phyloP scores from a whole-genome alignment of 37 sponge, comb jelly and placozoan species.

The Oopsacas minuta region DNA sequence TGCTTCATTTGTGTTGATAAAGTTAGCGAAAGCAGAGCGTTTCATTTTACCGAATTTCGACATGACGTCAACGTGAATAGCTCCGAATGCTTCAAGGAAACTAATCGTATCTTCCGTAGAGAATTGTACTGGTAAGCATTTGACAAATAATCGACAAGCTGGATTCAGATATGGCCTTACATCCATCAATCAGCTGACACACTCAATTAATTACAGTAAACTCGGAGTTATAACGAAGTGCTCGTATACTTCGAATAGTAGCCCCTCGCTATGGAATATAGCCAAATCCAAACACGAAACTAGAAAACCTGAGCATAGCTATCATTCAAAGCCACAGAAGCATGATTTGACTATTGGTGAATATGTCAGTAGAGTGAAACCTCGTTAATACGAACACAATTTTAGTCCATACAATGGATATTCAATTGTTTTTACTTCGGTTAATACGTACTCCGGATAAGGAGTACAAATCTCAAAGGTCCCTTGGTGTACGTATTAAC shows the following conservation, averaged over 20 bases:
- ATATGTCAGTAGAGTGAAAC: neutral
- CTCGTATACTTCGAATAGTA: no score
- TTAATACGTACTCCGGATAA: neutral
- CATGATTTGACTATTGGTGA: no score
- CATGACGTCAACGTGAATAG: slow-evolving; percentile 2
- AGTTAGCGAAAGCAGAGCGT: slow-evolving; percentile 2
- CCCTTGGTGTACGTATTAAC: neutral
- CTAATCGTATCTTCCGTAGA: neutral
- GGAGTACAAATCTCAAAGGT: neutral
- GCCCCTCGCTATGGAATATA: no score
- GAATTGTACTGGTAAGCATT: neutral
- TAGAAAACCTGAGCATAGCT: no score
- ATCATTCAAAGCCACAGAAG: no score
- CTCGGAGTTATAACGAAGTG: no score
- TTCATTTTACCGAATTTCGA: slow-evolving; percentile 6
- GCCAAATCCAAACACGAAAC: no score
- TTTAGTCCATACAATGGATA: neutral
- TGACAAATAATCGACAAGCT: neutral
- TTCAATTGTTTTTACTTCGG: neutral
- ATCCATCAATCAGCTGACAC: neutral
- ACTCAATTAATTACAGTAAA: no score
- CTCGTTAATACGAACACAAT: neutral
- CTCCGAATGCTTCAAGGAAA: neutral
- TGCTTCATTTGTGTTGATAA: neutral
- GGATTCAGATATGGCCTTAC: neutral